Evolutionary conservation across 2,113 vertebrate genomes (phyloP).

Genomic region (Pygoscelis adeliae): DNA sequence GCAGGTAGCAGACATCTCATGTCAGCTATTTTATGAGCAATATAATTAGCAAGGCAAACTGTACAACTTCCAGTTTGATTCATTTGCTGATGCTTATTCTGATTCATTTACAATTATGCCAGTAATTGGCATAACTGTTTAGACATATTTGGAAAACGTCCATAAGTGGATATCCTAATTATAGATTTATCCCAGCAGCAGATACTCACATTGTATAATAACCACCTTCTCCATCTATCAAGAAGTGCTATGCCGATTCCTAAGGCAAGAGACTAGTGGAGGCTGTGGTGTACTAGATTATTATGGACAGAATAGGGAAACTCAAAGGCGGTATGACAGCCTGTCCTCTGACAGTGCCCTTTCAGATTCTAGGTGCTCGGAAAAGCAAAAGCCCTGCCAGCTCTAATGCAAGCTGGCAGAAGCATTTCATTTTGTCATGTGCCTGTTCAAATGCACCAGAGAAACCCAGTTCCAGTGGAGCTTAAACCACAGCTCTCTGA

Average conservation of each 20-base stretch:
- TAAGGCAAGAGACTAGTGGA: not conserved
- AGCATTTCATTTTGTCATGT: not conserved
- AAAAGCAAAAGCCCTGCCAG: not conserved
- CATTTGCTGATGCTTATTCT: constrained; percentile 33
- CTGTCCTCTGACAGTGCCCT: not conserved
- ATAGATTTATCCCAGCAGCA: constrained; percentile 1
- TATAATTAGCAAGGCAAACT: constrained; percentile 34
- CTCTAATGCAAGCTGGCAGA: not conserved
- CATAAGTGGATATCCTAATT: constrained; percentile 42
- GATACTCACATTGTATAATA: not conserved
- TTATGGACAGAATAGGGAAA: not conserved
- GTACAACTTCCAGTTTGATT: constrained; percentile 36
- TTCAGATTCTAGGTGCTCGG: not conserved
- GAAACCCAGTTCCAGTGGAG: not conserved
- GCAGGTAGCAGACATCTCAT: constrained; percentile 42
- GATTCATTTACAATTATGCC: constrained; percentile 36
- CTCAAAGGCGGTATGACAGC: not conserved
- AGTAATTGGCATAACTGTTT: constrained; percentile 43
- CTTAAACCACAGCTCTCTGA: not conserved
- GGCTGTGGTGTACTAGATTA: not conserved
- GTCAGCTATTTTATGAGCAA: constrained; percentile 9
- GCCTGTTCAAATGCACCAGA: not conserved
- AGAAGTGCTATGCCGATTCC: not conserved
- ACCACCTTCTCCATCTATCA: not conserved
- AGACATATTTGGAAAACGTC: constrained; percentile 42